Evolutionary conservation across 1,140 invertebrate species (phyloP).

Genomic region (Procambarus clarkii): DNA sequence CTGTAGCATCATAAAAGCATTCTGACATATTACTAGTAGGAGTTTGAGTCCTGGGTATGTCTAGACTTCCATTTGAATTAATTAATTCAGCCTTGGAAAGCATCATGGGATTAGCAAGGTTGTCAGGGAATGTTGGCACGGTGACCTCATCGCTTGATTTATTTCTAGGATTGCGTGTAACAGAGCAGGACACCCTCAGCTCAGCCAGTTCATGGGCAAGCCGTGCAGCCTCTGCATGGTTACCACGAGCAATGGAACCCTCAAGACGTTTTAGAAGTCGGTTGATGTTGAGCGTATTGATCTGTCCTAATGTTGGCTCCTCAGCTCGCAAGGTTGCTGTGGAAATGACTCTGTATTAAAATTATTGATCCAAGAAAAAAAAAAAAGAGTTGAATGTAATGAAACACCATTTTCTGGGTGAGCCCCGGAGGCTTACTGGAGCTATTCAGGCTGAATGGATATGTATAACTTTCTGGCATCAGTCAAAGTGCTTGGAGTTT

Average conservation of each 20-base stretch:
- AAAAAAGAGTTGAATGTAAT: too few species aligned
- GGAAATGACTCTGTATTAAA: slow-evolving; percentile 73
- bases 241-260: slow-evolving; percentile 82
- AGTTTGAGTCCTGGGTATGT: background rate
- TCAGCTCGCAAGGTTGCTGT: slow-evolving; percentile 63
- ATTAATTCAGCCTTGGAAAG: background rate
- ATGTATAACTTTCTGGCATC: too few species aligned
- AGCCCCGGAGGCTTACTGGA: too few species aligned
- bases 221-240: slow-evolving; percentile 82
- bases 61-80: background rate
- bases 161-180: slow-evolving; percentile 73
- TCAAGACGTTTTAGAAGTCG: slow-evolving; percentile 82
- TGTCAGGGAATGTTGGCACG: background rate
- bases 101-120: background rate
- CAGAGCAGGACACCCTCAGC: slow-evolving; percentile 79
- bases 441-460: too few species aligned
- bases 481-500: too few species aligned
- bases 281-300: slow-evolving; percentile 80
- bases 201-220: slow-evolving; percentile 84
- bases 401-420: too few species aligned
- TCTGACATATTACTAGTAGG: slow-evolving; percentile 52
- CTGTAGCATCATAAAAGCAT: slow-evolving; percentile 58
- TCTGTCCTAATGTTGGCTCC: slow-evolving; percentile 58
- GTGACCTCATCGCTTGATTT: slow-evolving; percentile 1
- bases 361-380: background rate